Percentiles rank a stretch among this genome's conserved stretches.
Conservation (phyloP, 2,888 invertebrate genomes). For the Halictus quadricinctus region DNA sequence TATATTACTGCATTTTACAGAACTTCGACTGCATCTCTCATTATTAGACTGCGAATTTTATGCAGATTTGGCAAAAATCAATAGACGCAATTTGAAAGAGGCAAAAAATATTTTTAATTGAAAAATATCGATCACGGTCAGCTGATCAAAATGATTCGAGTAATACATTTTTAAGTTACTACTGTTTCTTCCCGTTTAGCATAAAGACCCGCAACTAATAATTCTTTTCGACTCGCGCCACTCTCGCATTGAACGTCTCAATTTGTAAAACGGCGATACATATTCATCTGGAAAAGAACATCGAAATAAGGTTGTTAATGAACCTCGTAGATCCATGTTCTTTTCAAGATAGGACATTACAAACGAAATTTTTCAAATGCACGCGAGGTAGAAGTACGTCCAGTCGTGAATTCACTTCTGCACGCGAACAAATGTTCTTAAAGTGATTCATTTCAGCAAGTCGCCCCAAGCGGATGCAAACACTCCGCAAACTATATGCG, state of each 20-base stretch:
- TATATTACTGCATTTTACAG: too few relatives aligned
- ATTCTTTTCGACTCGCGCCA: not conserved
- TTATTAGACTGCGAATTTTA: not conserved
- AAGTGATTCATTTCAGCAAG: constrained; percentile 39
- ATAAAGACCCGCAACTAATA: too few relatives aligned
- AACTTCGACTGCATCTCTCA: not conserved
- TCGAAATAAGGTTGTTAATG: not conserved
- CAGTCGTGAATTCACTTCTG: not conserved
- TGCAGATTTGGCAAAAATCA: not conserved
- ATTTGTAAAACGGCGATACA: not conserved
- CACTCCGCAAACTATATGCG: constrained; percentile 43
- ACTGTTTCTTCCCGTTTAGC: too few relatives aligned
- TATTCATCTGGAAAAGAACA: not conserved
- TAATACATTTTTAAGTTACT: too few relatives aligned
- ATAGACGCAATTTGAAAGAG: not conserved
- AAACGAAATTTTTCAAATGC: not conserved
- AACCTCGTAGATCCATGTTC: not conserved
- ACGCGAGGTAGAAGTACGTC: not conserved
- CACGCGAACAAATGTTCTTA: not conserved
- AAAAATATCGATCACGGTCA: too few relatives aligned
- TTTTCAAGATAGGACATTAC: not conserved
- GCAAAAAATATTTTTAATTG: too few relatives aligned
- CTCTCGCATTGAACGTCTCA: not conserved
- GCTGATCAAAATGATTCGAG: too few relatives aligned
- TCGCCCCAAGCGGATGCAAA: constrained; percentile 49